Evolutionary conservation across 2,888 invertebrate genomes (phyloP), one percentile per base, ranked within the genome.

Genomic region (Nudaria mundana): DNA sequence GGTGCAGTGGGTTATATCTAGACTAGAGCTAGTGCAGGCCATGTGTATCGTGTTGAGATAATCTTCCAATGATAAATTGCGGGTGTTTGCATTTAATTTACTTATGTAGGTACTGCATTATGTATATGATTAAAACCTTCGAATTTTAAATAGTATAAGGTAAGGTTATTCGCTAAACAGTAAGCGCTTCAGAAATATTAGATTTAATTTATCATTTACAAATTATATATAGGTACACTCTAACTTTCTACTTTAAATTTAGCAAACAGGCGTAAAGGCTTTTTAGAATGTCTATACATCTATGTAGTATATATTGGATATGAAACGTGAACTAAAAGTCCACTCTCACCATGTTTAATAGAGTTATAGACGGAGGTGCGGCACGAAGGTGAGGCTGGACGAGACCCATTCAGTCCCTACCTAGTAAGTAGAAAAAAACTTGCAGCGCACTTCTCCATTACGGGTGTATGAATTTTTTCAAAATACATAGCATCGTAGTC

Each of bases 1-100:
- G 43, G 42, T 41, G 51, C 50, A 58, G 43, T 53, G 45, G 39
- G 23, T 18, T 18, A 15, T 33, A 30, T 11, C 14, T 36, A 37
- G 42, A 43, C 16, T 37, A 40, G 25, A 12, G 11, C 26, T 33
- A 37, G 29, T 32, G 25, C 29, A 31, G 30, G 8, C 23, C 25
- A 29, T 47, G 29, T 38, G 43, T 31, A 39, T 18, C 30, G 16
- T 30, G 11, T 34, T 33, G n/a, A 24, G 28, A 8, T 43, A 26
- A 43, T 33, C 31, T 20, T 15, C 10, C 18, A 12, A 10, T 29
- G 28, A 39, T 39, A 22, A 10, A 37, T 33, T 10, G 25, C 25
- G n/a, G 8, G 28, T 13, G 12, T 13, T 28, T 28, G 25, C 30
- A 26, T 29, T 25, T 18, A 30, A 10, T 10, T 33, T 11, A 33